Evolutionary conservation across 2,888 invertebrate species (phyloP).

Genomic region (Tenodera sinensis): DNA sequence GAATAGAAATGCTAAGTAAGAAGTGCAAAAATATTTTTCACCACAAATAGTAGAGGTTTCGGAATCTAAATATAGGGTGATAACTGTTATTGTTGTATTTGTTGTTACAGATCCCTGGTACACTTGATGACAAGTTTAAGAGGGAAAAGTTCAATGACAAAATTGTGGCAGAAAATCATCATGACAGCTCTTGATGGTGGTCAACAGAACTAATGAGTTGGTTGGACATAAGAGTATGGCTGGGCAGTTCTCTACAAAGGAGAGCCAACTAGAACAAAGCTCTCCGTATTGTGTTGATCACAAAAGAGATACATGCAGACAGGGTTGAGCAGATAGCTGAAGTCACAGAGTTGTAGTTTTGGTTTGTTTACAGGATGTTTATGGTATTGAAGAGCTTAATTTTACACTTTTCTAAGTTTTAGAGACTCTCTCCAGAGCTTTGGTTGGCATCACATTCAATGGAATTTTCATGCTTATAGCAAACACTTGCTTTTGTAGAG

Average conservation of each 20-base stretch:
- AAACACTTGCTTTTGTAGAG: no score
- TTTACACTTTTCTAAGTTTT: neutral
- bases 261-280: neutral
- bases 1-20: no score
- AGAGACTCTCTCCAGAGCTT: neutral
- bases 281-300: neutral
- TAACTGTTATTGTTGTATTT: neutral
- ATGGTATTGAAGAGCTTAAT: neutral
- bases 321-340: neutral
- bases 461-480: no score
- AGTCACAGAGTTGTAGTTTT: neutral
- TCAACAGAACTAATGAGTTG: neutral
- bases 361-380: neutral
- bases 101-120: constrained; percentile 53
- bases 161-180: neutral
- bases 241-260: neutral
- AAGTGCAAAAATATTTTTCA: no score
- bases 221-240: neutral
- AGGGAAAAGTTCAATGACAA: constrained; percentile 37
- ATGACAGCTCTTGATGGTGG: constrained; percentile 22
- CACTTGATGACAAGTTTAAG: constrained; percentile 56
- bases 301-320: neutral
- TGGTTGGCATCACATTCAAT: neutral
- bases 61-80: no score
- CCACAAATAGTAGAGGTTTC: no score